Evolutionary conservation across 2,888 invertebrate genomes (phyloP).

Genomic region (Pegoplata infirma): DNA sequence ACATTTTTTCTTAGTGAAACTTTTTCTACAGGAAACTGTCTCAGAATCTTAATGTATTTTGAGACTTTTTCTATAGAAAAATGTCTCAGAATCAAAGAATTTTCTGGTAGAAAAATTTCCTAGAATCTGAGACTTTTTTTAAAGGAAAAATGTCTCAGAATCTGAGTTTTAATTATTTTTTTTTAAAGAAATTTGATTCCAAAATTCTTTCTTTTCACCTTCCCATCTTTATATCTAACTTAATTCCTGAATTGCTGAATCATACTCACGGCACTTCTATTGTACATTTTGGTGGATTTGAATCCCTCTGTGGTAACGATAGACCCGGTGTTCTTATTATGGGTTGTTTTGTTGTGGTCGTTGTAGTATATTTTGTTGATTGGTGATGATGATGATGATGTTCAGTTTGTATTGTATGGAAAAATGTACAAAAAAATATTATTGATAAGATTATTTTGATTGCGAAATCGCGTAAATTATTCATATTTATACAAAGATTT

Average conservation of each 20-base stretch:
- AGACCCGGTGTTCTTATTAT: constrained; percentile 69
- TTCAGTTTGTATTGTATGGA: constrained; percentile 56
- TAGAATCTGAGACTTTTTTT: no score
- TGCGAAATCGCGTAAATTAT: constrained; percentile 66
- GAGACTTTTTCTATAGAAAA: no score
- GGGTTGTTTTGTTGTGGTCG: constrained; percentile 71
- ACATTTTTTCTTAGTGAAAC: no score
- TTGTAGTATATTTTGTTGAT: constrained; percentile 67
- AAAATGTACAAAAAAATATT: constrained; percentile 65
- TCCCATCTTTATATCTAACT: no score
- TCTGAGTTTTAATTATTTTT: no score
- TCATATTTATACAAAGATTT: constrained; percentile 62
- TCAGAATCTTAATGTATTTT: no score
- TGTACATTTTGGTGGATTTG: constrained; percentile 70
- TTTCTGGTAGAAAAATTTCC: no score
- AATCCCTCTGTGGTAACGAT: constrained; percentile 69
- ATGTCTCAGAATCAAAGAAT: no score
- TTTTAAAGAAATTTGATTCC: no score
- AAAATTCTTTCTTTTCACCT: no score
- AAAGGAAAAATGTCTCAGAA: no score
- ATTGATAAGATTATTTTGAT: constrained; percentile 68
- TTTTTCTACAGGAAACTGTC: no score
- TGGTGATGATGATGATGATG: constrained; percentile 3
- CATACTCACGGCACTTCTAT: constrained; percentile 74
- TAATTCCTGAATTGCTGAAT: neutral